Evolutionary conservation across 2,113 vertebrate species (phyloP).

Genomic region (Myrmecophaga tridactyla): DNA sequence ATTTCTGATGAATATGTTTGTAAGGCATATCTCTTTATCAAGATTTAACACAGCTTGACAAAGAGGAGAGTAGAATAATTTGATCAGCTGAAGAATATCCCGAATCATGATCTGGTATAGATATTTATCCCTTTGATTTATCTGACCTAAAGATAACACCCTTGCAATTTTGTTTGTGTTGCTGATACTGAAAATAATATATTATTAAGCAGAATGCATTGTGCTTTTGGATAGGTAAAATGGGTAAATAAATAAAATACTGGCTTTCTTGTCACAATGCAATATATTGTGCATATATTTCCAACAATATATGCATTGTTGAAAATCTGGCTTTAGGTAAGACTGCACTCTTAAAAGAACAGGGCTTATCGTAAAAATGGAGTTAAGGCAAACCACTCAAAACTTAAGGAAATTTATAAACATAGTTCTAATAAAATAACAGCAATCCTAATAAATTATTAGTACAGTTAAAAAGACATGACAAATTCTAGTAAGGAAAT

Average conservation of each 20-base stretch:
- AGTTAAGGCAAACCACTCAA: neutral
- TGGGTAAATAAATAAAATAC: neutral
- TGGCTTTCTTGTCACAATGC: neutral
- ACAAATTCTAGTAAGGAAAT: neutral
- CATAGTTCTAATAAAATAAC: neutral
- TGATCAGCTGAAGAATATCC: neutral
- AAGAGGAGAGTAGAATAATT: neutral
- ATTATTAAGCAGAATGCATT: neutral
- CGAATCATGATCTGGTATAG: neutral
- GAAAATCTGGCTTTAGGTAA: neutral
- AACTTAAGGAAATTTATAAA: neutral
- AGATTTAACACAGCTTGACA: neutral
- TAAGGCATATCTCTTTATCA: slow-evolving; percentile 18
- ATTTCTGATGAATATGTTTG: neutral
- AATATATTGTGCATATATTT: too few species aligned
- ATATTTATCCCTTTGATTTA: neutral
- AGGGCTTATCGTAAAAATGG: neutral
- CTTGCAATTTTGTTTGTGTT: neutral
- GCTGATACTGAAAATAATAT: neutral
- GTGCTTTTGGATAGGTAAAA: neutral
- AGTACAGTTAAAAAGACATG: neutral
- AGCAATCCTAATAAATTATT: neutral
- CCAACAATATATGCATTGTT: neutral
- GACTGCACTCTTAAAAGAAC: neutral
- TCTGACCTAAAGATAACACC: neutral